Conservation (phyloP, 1,140 invertebrate genomes). For the Chelonus insularis region DNA sequence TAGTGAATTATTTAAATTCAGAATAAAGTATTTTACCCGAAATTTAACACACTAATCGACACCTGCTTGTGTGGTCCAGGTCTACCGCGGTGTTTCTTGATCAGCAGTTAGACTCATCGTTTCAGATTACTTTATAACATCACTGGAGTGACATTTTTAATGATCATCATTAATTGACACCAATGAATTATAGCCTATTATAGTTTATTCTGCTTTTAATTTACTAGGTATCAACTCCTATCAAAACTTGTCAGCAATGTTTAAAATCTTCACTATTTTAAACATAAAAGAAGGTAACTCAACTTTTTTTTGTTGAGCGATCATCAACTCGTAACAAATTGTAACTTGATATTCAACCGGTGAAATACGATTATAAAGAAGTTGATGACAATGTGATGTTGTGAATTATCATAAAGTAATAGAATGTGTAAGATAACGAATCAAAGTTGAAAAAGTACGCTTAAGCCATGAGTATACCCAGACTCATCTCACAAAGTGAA, state of each 20-base stretch:
- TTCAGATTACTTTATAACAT: conserved; percentile 5
- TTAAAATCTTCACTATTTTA: no score
- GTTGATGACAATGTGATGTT: no score
- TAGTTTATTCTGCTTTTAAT: no score
- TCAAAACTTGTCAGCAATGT: no score
- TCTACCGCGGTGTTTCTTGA: conserved; percentile 12
- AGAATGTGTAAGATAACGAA: background rate
- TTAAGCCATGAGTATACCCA: background rate
- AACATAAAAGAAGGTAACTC: no score
- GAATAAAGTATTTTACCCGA: background rate
- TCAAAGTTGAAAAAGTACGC: background rate
- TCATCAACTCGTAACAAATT: background rate
- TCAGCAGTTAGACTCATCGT: conserved; percentile 22
- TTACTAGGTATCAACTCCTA: no score
- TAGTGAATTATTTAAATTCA: no score
- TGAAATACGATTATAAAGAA: background rate
- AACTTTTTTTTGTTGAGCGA: background rate
- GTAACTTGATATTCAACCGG: background rate
- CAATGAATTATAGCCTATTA: no score
- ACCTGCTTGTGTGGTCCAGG: conserved; percentile 24
- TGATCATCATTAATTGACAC: no score
- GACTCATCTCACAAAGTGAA: background rate
- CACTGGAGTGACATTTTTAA: conserved; percentile 14
- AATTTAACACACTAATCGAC: conserved; percentile 13
- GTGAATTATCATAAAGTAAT: background rate